These are phyloP conservation scores for Tolmerus cingulatus DNA, from an alignment of 2,888 invertebrate species.

Conservation along the genomic window DNA sequence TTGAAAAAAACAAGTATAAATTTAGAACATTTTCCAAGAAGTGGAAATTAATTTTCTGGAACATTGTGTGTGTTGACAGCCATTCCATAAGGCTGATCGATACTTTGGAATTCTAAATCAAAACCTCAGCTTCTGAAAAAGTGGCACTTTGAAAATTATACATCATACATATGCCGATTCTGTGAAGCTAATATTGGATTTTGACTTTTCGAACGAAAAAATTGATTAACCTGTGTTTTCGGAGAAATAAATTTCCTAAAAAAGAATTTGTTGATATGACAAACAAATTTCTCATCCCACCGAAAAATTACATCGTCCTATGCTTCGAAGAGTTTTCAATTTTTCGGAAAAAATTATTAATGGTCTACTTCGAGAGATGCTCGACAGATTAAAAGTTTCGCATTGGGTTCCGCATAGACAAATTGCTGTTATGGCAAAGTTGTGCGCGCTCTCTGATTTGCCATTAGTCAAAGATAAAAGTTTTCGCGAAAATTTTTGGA, in stretches of 20 bases:
- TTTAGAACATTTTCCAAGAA: not conserved
- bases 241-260: not conserved
- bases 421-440: not conserved
- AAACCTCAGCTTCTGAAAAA: not conserved
- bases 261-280: not conserved
- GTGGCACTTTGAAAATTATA: not conserved
- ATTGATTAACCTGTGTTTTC: not conserved
- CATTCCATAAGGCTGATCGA: not conserved
- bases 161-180: not conserved
- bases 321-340: not conserved
- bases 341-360: not conserved
- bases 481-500: not conserved
- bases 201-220: not conserved
- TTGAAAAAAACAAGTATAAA: not conserved
- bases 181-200: not conserved
- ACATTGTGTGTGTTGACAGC: not conserved
- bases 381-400: not conserved
- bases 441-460: not conserved
- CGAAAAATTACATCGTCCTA: not conserved
- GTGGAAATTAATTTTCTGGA: not conserved
- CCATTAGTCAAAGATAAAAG: not conserved
- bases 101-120: not conserved
- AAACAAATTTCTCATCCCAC: not conserved
- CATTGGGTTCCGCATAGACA: not conserved
- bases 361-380: not conserved